Conservation (phyloP, 2,797 vertebrate species). For the Xenopus petersii region DNA sequence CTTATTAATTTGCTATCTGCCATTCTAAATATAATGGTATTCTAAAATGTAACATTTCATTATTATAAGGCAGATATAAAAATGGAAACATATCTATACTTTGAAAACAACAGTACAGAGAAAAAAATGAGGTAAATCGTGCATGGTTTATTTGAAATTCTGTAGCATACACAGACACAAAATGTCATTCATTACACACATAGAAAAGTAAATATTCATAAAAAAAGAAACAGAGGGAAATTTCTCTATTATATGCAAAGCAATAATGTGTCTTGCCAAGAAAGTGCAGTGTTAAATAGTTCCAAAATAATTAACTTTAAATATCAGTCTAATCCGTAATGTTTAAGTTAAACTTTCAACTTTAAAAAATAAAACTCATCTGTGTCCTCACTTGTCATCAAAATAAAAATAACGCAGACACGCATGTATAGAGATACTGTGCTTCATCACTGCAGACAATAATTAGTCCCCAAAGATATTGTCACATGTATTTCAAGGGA, state of each 20-base stretch:
- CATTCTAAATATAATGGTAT: too few relatives aligned
- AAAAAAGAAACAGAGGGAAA: conserved; percentile 36
- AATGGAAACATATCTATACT: too few relatives aligned
- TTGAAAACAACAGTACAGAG: conserved; percentile 33
- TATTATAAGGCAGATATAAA: too few relatives aligned
- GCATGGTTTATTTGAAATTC: conserved; percentile 90
- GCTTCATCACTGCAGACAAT: conserved; percentile 25
- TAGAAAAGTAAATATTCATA: conserved; percentile 55
- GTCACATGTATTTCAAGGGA: conserved; percentile 15
- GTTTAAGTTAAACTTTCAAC: conserved; percentile 45
- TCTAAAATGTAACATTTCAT: too few relatives aligned
- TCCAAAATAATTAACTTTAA: conserved; percentile 39
- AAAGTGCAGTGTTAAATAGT: conserved; percentile 61
- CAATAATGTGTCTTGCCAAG: conserved; percentile 51
- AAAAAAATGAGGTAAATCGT: conserved; percentile 80
- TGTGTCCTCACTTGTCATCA: conserved; percentile 10
- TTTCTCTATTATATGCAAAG: conserved; percentile 51
- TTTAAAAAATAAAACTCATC: conserved; percentile 45
- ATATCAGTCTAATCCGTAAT: conserved; percentile 32
- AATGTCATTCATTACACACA: conserved; percentile 57
- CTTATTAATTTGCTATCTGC: too few relatives aligned
- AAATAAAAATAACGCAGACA: not conserved
- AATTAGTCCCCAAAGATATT: not conserved
- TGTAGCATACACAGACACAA: conserved; percentile 85
- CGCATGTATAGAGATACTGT: conserved; percentile 16